Evolutionary conservation across 2,888 invertebrate genomes (phyloP), one percentile per base, ranked within the genome.

Genomic region (Ctenicera cuprea): DNA sequence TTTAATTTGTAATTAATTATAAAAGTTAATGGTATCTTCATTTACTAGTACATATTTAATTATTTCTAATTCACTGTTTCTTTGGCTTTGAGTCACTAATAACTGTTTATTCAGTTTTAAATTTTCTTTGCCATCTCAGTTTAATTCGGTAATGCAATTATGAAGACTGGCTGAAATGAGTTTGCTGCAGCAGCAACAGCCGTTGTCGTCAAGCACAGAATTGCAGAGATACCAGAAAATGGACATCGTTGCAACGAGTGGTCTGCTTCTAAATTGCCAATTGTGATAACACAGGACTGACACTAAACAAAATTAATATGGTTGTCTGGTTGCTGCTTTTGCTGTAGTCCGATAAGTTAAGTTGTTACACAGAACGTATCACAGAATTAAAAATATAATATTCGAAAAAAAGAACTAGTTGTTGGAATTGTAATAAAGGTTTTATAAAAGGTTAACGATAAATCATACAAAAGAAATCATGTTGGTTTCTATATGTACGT

Each of bases 161-260:
- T 68, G 59, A 68, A 68, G 45, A 57, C 68, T 68, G 20, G 22
- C 68, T 59, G 2, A 54, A 43, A 20, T 59, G 57, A 16, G 45
- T 59, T 30, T n/a, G n/a, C n/a, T n/a, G n/a, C n/a, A n/a, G 16
- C 67, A 20, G 26, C 57, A 7, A 26, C 65, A 37, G n/a, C 61
- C 43, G 45, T 48, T 22, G 61, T 52, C 72, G 62, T 67, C 66
- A 73, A 73, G 52, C 48, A 73, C 45, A 63, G 33, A 73, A 73
- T 68, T 73, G 67, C 62, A 62, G 71, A 73, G 73, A 73, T 73
- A 68, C 67, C 73, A 43, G 62, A n/a, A 41, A 73, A 73, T 68
- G 73, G 73, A 63, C 73, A 68, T 73, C 73, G 67, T 73, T 73
- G 68, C 73, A 67, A 66, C 50, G 68, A 67, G 63, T 66, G 61